Evolutionary conservation across 1,140 invertebrate genomes (phyloP).

Genomic region (Drosophila ficusphila): DNA sequence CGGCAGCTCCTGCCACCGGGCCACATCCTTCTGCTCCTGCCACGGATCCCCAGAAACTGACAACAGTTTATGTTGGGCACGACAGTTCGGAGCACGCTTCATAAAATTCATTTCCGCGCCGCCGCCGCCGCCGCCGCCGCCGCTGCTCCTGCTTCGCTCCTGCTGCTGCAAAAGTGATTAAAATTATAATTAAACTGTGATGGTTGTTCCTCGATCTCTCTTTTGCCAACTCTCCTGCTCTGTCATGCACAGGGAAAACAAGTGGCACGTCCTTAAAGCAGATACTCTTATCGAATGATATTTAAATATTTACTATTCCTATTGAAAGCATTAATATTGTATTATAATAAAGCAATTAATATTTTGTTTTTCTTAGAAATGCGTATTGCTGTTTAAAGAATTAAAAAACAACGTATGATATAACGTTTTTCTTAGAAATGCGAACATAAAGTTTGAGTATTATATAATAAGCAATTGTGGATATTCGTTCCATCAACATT

Average conservation of each 20-base stretch:
- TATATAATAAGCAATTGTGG: no score
- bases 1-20: not conserved
- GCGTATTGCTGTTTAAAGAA: no score
- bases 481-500: no score
- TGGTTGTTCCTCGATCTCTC: slow-evolving; percentile 42
- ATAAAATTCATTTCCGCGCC: slow-evolving; percentile 80
- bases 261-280: not conserved
- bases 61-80: slow-evolving; percentile 80
- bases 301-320: no score
- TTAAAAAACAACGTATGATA: no score
- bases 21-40: not conserved
- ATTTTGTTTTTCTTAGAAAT: no score
- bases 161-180: slow-evolving; percentile 79
- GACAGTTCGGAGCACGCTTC: slow-evolving; percentile 79
- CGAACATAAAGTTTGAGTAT: no score
- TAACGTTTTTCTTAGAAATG: not conserved
- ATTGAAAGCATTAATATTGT: no score
- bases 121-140: slow-evolving; percentile 35
- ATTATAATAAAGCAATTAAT: no score
- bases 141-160: slow-evolving; percentile 61
- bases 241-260: slow-evolving; percentile 9
- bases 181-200: slow-evolving; percentile 82
- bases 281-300: not conserved
- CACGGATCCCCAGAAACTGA: slow-evolving; percentile 47
- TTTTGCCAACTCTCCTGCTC: not conserved